Evolutionary conservation across 2,113 vertebrate species (phyloP), one percentile per base, ranked within the genome.

Genomic region (Pelmatolapia mariae): DNA sequence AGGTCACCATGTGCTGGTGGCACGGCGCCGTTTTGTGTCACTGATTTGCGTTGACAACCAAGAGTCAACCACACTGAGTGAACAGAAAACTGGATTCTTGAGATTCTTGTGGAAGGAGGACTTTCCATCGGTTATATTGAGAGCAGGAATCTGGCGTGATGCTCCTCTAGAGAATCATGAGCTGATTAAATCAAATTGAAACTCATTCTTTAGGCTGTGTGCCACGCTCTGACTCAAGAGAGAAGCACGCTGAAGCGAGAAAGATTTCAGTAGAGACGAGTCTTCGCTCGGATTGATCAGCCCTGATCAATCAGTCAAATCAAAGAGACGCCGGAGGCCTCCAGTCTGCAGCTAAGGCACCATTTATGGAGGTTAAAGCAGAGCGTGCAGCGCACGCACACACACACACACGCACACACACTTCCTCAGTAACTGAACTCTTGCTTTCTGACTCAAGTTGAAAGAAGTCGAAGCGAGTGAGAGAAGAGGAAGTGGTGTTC

Each of bases 401-500:
- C 54, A 26, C 54, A 36, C 8, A 15, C 24, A 15, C 18, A 79
- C 78, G 36, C 76, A 54, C 12, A 89, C 56, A 45, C 76, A 84
- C 76, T 63, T 29, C 52, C 81, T 63, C 54, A 38, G 18, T 53
- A 86, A 88, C 45, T 66, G 47, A 79, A 83, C 50, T 40, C 52
- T 59, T 26, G 43, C 15, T 71, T 63, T 91, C 45, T 86, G 90
- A 91, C 53, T 89, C 80, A 86, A 88, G 81, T 45, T 4, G 86
- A 92, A 82, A 91, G 61, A 59, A 24, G 63, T 29, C 1, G 16
- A 83, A 19, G 86, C 26, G 81, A 83, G 80, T 2, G 43, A 86
- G 10, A 13, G 6, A 80, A 87, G 79, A 89, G 91, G 91, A 92
- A 90, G 91, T 88, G 81, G 84, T 57, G 10, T 80, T 38, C 50